Conservation (phyloP, 1,140 invertebrate species). For the Tetramorium alpestre region DNA sequence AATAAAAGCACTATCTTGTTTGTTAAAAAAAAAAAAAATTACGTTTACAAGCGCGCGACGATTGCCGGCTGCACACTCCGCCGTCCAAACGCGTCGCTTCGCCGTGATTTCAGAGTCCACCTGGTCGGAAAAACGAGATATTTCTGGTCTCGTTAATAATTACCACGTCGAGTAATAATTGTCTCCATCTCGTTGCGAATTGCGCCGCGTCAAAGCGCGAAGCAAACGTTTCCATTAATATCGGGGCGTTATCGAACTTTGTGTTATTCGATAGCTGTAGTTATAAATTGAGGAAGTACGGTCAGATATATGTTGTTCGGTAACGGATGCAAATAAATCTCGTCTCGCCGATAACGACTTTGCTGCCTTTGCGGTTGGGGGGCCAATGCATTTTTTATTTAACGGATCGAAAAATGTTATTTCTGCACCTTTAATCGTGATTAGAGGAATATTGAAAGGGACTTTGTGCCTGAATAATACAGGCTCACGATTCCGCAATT, state of each 20-base stretch:
- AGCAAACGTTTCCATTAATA: slow-evolving; percentile 45
- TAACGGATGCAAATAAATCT: slow-evolving; percentile 47
- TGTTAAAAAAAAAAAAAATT: slow-evolving; percentile 15
- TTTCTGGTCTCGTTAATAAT: slow-evolving; percentile 30
- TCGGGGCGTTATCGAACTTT: slow-evolving; percentile 20
- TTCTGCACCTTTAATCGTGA: slow-evolving; percentile 1
- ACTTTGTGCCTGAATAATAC: background rate
- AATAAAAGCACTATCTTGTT: slow-evolving; percentile 30
- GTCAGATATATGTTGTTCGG: slow-evolving; percentile 39
- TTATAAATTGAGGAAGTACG: slow-evolving; percentile 53
- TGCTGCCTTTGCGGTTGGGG: background rate
- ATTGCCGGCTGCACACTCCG: slow-evolving; percentile 6
- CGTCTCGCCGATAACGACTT: slow-evolving; percentile 30
- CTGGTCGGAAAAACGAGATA: background rate
- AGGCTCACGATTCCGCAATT: background rate
- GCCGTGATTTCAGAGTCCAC: background rate
- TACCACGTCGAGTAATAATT: slow-evolving; percentile 35
- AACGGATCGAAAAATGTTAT: background rate
- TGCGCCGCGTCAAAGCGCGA: slow-evolving; percentile 41
- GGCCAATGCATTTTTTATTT: background rate
- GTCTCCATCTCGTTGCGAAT: slow-evolving; percentile 38
- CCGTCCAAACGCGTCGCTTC: background rate
- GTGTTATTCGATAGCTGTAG: slow-evolving; percentile 29
- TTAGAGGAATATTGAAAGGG: background rate
- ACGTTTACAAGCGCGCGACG: background rate